Conservation (phyloP, 1,140 invertebrate genomes). For the Rhopalosiphum maidis region DNA sequence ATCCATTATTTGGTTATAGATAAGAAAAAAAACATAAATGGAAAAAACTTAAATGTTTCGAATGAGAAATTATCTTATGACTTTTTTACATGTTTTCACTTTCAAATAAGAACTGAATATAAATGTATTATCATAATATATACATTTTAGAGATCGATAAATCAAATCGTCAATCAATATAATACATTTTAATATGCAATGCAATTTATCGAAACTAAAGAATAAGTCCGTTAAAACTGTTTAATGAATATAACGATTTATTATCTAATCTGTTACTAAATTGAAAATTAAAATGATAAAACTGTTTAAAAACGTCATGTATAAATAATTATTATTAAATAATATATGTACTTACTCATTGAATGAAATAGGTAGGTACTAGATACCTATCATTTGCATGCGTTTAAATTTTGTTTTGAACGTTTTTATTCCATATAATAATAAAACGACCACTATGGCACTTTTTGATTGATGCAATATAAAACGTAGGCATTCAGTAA, state of each 20-base stretch:
- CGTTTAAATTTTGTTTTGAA: neutral
- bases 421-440: neutral
- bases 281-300: neutral
- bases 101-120: neutral
- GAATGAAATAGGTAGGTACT: neutral
- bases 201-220: neutral
- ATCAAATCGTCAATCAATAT: neutral
- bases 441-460: neutral
- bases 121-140: neutral
- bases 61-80: neutral
- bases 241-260: neutral
- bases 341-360: neutral
- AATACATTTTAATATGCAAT: neutral
- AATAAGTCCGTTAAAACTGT: neutral
- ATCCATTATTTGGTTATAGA: neutral
- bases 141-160: neutral
- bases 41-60: neutral
- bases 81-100: neutral
- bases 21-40: neutral
- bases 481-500: neutral
- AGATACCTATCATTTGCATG: neutral
- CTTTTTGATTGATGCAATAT: neutral
- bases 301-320: neutral
- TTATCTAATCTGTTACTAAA: neutral
- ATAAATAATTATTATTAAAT: neutral